Evolutionary conservation across 2,797 vertebrate genomes (phyloP).

Genomic region (Helicolenus hilgendorfi): DNA sequence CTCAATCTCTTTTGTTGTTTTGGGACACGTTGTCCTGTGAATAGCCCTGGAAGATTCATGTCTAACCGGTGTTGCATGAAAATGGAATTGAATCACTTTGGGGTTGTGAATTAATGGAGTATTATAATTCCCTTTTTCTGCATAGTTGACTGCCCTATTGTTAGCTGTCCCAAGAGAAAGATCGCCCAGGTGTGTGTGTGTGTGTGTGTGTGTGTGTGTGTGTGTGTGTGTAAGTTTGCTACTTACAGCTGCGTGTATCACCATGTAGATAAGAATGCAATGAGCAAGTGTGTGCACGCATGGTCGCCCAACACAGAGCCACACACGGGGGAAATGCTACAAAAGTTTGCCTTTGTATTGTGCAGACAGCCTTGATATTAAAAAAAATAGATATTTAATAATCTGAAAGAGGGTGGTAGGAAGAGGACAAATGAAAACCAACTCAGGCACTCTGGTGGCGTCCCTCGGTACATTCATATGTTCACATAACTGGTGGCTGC

Average conservation of each 20-base stretch:
- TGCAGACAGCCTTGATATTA: background rate
- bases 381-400: background rate
- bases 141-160: slow-evolving; percentile 43
- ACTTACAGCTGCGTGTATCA: background rate
- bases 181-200: background rate
- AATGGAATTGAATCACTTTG: slow-evolving; percentile 18
- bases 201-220: background rate
- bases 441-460: background rate
- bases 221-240: background rate
- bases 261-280: background rate
- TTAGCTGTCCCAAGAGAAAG: slow-evolving; percentile 42
- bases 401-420: background rate
- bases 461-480: background rate
- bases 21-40: background rate
- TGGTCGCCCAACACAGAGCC: background rate
- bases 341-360: background rate
- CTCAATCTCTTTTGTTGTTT: background rate
- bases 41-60: background rate
- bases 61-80: background rate
- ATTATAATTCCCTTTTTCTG: slow-evolving; percentile 51
- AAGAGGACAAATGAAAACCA: background rate
- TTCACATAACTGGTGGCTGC: background rate
- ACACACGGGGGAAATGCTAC: background rate
- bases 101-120: slow-evolving; percentile 60
- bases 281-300: background rate